Conservation (phyloP, 1,140 invertebrate species). For the Paracyclopina nana region DNA sequence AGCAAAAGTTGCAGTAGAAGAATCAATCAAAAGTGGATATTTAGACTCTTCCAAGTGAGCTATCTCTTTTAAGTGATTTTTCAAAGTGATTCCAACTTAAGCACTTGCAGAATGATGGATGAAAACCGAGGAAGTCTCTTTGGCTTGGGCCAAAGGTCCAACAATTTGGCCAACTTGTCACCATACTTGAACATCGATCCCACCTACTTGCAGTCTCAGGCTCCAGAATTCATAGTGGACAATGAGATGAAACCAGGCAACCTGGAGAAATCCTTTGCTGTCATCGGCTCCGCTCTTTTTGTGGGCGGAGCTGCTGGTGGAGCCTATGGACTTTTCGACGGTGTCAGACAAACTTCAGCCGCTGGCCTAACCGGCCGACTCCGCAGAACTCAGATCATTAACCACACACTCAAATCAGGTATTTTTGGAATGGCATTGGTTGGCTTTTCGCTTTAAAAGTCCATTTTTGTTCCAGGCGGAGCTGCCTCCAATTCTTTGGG, state of each 20-base stretch:
- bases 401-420: conserved; percentile 13
- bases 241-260: conserved; percentile 10
- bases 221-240: conserved; percentile 11
- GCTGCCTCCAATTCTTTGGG: conserved; percentile 12
- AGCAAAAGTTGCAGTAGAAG: too few relatives aligned
- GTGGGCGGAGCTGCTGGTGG: conserved; percentile 8
- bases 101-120: too few relatives aligned
- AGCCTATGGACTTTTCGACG: conserved; percentile 10
- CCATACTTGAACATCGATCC: conserved; percentile 15
- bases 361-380: background rate
- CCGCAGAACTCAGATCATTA: conserved; percentile 10
- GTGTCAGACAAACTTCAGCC: conserved; percentile 5
- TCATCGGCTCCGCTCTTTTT: conserved; percentile 9
- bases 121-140: background rate
- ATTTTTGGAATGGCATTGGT: too few relatives aligned
- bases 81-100: too few relatives aligned
- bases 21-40: too few relatives aligned
- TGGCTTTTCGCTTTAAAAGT: too few relatives aligned
- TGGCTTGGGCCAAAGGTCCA: background rate
- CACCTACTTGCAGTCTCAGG: conserved; percentile 4
- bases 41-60: too few relatives aligned
- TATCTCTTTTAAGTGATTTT: too few relatives aligned
- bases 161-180: background rate
- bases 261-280: conserved; percentile 16
- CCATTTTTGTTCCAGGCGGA: too few relatives aligned